These are phyloP conservation scores for Tromatobia lineatoria DNA, from an alignment of 2,888 invertebrate species.

Conservation along the genomic window DNA sequence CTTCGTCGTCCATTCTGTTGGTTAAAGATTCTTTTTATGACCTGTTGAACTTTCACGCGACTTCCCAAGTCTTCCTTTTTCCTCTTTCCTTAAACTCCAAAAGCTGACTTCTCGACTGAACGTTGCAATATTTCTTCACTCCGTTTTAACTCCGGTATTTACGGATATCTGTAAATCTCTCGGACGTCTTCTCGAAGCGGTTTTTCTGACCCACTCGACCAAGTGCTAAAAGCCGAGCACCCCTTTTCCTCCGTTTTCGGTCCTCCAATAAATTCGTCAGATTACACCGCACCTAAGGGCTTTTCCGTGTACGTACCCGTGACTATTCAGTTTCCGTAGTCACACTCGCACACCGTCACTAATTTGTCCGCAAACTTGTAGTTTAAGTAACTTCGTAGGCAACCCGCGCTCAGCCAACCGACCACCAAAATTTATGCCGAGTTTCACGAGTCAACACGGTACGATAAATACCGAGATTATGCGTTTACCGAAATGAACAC, in stretches of 20 bases:
- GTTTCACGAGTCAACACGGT: conserved; percentile 1
- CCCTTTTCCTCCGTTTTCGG: background rate
- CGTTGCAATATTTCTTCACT: conserved; percentile 7
- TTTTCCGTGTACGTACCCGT: conserved; percentile 12
- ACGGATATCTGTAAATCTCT: background rate
- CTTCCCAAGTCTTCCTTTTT: conserved; percentile 6
- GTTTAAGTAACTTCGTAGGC: background rate
- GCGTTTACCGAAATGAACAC: conserved; percentile 49
- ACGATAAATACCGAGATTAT: conserved; percentile 18
- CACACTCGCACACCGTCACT: conserved; percentile 29
- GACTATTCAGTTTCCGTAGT: conserved; percentile 15
- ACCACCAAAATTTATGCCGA: conserved; percentile 12
- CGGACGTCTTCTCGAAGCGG: background rate
- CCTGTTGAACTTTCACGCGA: conserved; percentile 32
- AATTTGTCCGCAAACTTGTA: background rate
- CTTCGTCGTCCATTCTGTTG: conserved; percentile 64
- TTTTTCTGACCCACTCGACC: conserved; percentile 4
- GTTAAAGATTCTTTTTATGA: conserved; percentile 22
- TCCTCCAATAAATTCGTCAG: background rate
- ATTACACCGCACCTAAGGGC: background rate
- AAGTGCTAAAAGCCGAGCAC: background rate
- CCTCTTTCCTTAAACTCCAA: background rate
- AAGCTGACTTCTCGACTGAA: background rate
- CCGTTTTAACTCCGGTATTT: conserved; percentile 4
- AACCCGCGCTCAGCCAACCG: background rate